These are phyloP conservation scores for Archegozetes longisetosus DNA, from an alignment of 1,140 invertebrate genomes.

Conservation along the genomic window DNA sequence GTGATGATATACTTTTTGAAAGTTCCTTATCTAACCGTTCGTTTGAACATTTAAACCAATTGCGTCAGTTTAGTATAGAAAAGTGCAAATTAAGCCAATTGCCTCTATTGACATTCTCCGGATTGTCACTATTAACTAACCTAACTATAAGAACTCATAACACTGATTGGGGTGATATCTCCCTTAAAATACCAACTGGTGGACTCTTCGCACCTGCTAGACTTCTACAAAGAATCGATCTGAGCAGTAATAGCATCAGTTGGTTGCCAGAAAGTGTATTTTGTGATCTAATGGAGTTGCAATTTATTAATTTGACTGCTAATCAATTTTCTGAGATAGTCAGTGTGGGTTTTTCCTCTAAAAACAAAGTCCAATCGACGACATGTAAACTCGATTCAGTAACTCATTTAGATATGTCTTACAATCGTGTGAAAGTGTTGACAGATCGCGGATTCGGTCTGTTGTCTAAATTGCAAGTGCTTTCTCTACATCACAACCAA, in stretches of 20 bases:
- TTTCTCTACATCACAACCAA: conserved; percentile 63
- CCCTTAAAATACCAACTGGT: conserved; percentile 39
- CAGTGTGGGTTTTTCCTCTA: conserved; percentile 46
- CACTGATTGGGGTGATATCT: conserved; percentile 59
- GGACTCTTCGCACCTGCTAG: conserved; percentile 38
- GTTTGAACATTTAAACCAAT: conserved; percentile 52
- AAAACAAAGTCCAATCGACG: conserved; percentile 25
- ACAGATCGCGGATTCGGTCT: conserved; percentile 22
- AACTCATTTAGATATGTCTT: conserved; percentile 54
- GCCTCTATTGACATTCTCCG: conserved; percentile 45
- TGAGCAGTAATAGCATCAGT: conserved; percentile 19
- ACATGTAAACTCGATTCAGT: conserved; percentile 27
- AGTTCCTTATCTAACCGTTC: conserved; percentile 33
- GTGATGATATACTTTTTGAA: conserved; percentile 22
- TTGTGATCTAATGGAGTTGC: conserved; percentile 56
- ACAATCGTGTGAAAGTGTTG: conserved; percentile 51
- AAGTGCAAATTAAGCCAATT: conserved; percentile 59
- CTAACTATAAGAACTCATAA: conserved; percentile 55
- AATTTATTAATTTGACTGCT: conserved; percentile 60
- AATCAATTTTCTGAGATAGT: conserved; percentile 56
- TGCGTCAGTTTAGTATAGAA: conserved; percentile 51
- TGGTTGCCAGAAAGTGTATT: conserved; percentile 29
- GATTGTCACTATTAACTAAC: conserved; percentile 45
- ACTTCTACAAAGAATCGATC: conserved; percentile 42
- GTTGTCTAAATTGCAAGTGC: conserved; percentile 28